Conservation (phyloP, 2,797 vertebrate genomes). For the Tiaroga cobitis region DNA sequence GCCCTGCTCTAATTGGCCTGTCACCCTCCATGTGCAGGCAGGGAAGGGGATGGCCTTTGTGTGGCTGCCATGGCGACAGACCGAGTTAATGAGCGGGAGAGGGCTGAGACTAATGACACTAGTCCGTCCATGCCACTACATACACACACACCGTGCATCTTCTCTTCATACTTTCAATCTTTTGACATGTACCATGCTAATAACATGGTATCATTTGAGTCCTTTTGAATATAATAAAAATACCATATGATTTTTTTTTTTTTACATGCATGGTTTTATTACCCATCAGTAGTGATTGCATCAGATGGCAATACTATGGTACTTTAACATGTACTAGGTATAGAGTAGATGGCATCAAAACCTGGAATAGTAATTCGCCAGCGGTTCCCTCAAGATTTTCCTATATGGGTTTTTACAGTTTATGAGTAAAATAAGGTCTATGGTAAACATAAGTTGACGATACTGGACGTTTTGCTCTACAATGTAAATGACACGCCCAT, state of each 20-base stretch:
- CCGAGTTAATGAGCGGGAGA: constrained; percentile 80
- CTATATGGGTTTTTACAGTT: too few species aligned
- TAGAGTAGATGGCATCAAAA: too few species aligned
- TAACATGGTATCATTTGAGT: not conserved
- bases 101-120: constrained; percentile 83
- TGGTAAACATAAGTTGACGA: too few species aligned
- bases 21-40: constrained; percentile 72
- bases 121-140: constrained; percentile 72
- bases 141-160: constrained; percentile 48
- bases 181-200: not conserved
- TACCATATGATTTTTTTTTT: not conserved
- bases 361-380: too few species aligned
- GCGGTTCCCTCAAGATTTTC: too few species aligned
- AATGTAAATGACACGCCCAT: too few species aligned
- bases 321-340: not conserved
- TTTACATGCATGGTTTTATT: not conserved
- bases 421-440: too few species aligned
- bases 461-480: too few species aligned
- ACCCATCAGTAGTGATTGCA: not conserved
- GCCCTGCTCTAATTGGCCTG: constrained; percentile 81
- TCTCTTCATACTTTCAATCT: not conserved
- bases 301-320: not conserved
- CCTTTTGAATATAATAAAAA: not conserved
- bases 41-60: constrained; percentile 74
- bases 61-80: constrained; percentile 80